Evolutionary conservation across 2,888 invertebrate species (phyloP).

Genomic region (Tethea ocularis): DNA sequence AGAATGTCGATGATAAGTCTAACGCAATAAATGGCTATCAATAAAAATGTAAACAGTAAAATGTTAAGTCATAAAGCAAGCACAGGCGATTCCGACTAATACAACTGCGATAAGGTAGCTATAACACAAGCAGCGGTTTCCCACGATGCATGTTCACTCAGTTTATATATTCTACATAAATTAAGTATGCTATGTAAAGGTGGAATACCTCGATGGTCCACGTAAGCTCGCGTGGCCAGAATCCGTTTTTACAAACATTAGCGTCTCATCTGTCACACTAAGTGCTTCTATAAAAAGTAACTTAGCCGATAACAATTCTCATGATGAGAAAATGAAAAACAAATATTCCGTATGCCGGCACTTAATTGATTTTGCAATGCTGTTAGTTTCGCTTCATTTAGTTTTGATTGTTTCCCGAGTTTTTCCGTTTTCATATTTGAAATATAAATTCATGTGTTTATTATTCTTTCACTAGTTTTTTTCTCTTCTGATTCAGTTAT

Average conservation of each 20-base stretch:
- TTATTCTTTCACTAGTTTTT: neutral
- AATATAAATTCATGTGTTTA: neutral
- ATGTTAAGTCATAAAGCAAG: neutral
- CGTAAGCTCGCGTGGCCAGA: constrained; percentile 15
- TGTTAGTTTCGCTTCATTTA: constrained; percentile 24
- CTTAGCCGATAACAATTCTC: constrained; percentile 22
- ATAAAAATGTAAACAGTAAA: neutral
- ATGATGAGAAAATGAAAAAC: constrained; percentile 24
- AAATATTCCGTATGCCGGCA: constrained; percentile 24
- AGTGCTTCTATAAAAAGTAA: constrained; percentile 42
- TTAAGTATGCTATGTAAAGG: constrained; percentile 10
- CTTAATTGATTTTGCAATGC: constrained; percentile 34
- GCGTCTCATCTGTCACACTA: constrained; percentile 41
- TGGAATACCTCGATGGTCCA: constrained; percentile 11
- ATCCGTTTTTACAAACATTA: constrained; percentile 50
- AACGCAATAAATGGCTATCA: neutral
- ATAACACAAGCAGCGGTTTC: constrained; percentile 13
- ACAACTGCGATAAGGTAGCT: constrained; percentile 7
- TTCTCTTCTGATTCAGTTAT: neutral
- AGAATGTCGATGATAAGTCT: neutral
- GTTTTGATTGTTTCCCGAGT: constrained; percentile 11
- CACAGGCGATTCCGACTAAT: constrained; percentile 16
- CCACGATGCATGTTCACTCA: constrained; percentile 17
- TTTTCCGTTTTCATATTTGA: constrained; percentile 11
- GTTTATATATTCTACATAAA: constrained; percentile 22